Conservation (phyloP, 2,888 invertebrate genomes). For the Eristalinus aeneus region DNA sequence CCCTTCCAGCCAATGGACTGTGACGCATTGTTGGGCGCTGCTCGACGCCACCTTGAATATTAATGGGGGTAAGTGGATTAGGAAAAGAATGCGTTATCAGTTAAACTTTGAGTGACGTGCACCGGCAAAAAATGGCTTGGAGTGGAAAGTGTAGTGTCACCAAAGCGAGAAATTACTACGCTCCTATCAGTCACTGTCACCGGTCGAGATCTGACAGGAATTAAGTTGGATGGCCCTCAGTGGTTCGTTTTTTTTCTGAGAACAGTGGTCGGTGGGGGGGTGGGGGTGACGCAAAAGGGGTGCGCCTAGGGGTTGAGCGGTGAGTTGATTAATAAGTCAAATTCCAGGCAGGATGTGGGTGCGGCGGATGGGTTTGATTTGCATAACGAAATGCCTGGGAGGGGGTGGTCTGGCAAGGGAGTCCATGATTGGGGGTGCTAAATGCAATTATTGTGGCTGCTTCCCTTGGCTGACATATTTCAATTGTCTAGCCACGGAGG, state of each 20-base stretch:
- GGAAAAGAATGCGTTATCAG: constrained; percentile 56
- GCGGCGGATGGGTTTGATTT: constrained; percentile 4
- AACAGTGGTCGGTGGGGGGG: background rate
- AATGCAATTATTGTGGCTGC: background rate
- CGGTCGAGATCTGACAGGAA: constrained; percentile 35
- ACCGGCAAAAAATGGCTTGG: background rate
- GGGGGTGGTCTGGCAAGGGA: background rate
- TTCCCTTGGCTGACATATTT: background rate
- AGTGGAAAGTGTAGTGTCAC: constrained; percentile 16
- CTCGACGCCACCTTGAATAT: constrained; percentile 29
- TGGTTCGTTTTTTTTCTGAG: background rate
- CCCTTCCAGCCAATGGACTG: constrained; percentile 36
- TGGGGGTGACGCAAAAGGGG: too few relatives aligned
- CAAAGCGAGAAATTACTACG: constrained; percentile 43
- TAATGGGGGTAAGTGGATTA: constrained; percentile 57
- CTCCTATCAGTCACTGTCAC: constrained; percentile 51
- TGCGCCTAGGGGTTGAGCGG: background rate
- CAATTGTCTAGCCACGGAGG: background rate
- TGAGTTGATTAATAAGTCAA: constrained; percentile 32
- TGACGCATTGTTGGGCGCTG: constrained; percentile 22
- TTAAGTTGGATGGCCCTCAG: constrained; percentile 19
- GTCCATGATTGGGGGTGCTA: background rate
- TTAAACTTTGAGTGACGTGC: constrained; percentile 11
- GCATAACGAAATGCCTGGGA: background rate
- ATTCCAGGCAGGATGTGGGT: constrained; percentile 24